Evolutionary conservation across 2,888 invertebrate species (phyloP), one percentile per base, ranked within the genome.

Genomic region (Noctua janthe): DNA sequence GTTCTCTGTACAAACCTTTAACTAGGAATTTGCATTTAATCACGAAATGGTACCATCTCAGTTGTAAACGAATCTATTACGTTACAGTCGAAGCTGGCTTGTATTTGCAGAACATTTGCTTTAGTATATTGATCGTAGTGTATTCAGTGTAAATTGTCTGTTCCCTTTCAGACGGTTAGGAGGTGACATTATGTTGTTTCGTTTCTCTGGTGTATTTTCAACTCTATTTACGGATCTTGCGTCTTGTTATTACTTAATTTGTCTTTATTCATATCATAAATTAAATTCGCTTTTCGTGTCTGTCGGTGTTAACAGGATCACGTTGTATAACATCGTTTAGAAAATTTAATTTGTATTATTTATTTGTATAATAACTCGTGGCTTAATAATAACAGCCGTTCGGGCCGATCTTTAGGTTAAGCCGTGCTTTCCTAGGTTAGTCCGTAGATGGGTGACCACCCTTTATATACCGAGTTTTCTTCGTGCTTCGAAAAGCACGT

Each of bases 1-100:
- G 76, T 82, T 78, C 71, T 75, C 73, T 81, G 78, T 84, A 71
- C 75, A 76, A 80, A 81, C 76, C 79, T 76, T 82, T 79, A 84
- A 86, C 87, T 81, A 81, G 71, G 77, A 86, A 89, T 89, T 89
- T 89, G 78, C 89, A 89, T 89, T 89, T 89, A 90, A 89, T 90
- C 83, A 90, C 81, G 62, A 80, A 89, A 89, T 85, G 81, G 84
- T 85, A 72, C 83, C 73, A 81, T 84, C 84, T 83, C 49, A 78
- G 73, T 75, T 87, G 89, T 89, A 86, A 89, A 87, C 79, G 90
- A 89, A 87, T 89, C 83, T 80, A 89, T 89, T 85, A 86, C 77
- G 76, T 59, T 80, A 77, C 74, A 85, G 80, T 86, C 81, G 78
- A 78, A 81, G 43, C 77, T 82, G 75, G 49, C 76, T 81, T 73